Evolutionary conservation across 1,140 invertebrate species (phyloP), one percentile per base, ranked within the genome.

Genomic region (Drosophila truncata): DNA sequence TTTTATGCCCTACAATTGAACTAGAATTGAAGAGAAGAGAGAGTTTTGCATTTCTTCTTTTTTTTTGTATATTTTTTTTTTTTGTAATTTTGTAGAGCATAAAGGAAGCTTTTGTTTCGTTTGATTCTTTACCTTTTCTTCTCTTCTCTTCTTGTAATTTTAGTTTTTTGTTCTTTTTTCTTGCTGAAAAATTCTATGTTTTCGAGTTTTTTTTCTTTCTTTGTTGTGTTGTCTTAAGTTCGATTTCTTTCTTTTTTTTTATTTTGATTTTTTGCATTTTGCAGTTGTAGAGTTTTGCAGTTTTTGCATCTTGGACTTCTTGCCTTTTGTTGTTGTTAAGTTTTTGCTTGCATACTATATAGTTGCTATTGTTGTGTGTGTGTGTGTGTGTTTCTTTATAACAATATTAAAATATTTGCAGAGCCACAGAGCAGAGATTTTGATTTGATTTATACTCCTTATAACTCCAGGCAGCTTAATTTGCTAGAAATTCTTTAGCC

Each of bases 211-310:
- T 33, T 33, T 69, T 2, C 7, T 33, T 69, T 69, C 2, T 2
- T 33, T 69, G 54, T 55, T 62, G 58, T 79, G 44, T 78, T 70
- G 75, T 44, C 84, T 80, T 84, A 88, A 83, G 71, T 87, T 80
- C 54, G 77, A 88, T 67, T 88, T 78, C 73, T 79, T 46, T 80
- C 60, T 54, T 87, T 86, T 79, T 78, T 87, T 82, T 27, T 27
- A 3, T 27, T 82, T 47, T 80, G 63, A 59, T 87, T 86, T 79
- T 82, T 87, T 79, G 44, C 52, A 41, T 67, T 65, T 66, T 47
- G 60, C 39, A 41, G 31, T 62, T 58, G 54, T 20, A 49, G 46
- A 49, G 46, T 49, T 47, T 47, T 47, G 23, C 47, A 49, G 25
- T 10, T 27, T 25, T 46, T 47, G 46, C 46, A 13, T 44, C 42